Conservation (phyloP, 2,888 invertebrate genomes). For the Eupithecia dodoneata region DNA sequence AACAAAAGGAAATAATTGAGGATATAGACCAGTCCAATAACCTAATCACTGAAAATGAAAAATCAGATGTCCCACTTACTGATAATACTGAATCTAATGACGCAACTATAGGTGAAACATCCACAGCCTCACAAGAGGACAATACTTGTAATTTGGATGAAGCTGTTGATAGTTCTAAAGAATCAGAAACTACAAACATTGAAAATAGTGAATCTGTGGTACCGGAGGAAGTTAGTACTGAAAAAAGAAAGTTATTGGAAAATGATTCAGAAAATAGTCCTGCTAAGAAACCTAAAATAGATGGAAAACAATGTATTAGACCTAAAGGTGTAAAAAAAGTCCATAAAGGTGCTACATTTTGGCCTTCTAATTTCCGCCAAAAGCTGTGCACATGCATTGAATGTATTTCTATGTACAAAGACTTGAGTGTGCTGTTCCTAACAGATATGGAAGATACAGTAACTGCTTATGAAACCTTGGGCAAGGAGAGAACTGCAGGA, state of each 20-base stretch:
- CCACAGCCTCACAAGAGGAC: background rate
- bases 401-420: conserved; percentile 89
- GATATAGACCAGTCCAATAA: conserved; percentile 2
- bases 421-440: conserved; percentile 88
- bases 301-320: conserved; percentile 56
- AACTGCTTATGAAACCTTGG: conserved; percentile 90
- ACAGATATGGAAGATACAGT: conserved; percentile 93
- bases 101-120: conserved; percentile 3
- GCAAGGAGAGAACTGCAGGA: conserved; percentile 85
- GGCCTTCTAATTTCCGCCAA: conserved; percentile 90
- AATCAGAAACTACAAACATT: conserved; percentile 23
- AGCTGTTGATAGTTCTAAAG: conserved; percentile 19
- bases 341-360: conserved; percentile 88
- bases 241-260: conserved; percentile 64
- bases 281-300: conserved; percentile 65
- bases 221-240: conserved; percentile 28
- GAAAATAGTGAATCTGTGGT: conserved; percentile 23
- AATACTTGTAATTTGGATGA: conserved; percentile 10
- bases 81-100: conserved; percentile 10
- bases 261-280: conserved; percentile 49
- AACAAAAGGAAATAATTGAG: conserved; percentile 13
- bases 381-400: conserved; percentile 88
- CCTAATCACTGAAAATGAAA: conserved; percentile 18
- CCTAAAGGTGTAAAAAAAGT: conserved; percentile 63
- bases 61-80: background rate